Evolutionary conservation across 2,888 invertebrate species (phyloP), one percentile per base, ranked within the genome.

Genomic region (Sisyra nigra): DNA sequence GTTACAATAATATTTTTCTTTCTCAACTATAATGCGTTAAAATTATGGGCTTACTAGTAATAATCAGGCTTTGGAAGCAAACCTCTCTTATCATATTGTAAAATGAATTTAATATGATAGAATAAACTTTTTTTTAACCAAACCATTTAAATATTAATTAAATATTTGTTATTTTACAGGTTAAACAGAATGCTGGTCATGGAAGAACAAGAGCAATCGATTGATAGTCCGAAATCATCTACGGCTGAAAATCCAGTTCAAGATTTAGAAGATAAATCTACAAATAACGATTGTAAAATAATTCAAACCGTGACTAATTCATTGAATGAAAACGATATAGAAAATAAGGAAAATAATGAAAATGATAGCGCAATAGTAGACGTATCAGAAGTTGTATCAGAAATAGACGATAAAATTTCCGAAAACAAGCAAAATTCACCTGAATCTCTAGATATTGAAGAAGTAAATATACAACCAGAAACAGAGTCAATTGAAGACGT

Each of bases 101-200:
- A n/a, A n/a, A n/a, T n/a, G n/a, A n/a, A n/a, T n/a, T n/a, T n/a
- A n/a, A n/a, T n/a, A n/a, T n/a, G n/a, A n/a, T n/a, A n/a, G n/a
- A n/a, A n/a, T n/a, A n/a, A n/a, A n/a, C n/a, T n/a, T n/a, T n/a
- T n/a, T 24, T 24, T 5, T 24, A 24, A 5, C 24, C 24, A 24
- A 5, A 24, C 7, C 24, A 24, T 24, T 7, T 24, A 24, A 24
- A 24, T 24, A 24, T 24, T 24, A 24, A 24, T 24, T 3, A 24
- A 24, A 24, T 24, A 24, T 5, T 24, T 3, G 24, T 52, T 48
- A 54, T 56, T 47, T 67, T 64, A 13, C 63, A 73, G 72, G 49
- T 57, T 71, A 51, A 71, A 69, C 62, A 72, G 69, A 57, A 72
- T 72, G 72, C 71, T 72, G 55, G 69, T 69, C 38, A 71, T 71